Evolutionary conservation across 1,140 invertebrate species (phyloP), one percentile per base, ranked within the genome.

Genomic region (Nephotettix cincticeps): DNA sequence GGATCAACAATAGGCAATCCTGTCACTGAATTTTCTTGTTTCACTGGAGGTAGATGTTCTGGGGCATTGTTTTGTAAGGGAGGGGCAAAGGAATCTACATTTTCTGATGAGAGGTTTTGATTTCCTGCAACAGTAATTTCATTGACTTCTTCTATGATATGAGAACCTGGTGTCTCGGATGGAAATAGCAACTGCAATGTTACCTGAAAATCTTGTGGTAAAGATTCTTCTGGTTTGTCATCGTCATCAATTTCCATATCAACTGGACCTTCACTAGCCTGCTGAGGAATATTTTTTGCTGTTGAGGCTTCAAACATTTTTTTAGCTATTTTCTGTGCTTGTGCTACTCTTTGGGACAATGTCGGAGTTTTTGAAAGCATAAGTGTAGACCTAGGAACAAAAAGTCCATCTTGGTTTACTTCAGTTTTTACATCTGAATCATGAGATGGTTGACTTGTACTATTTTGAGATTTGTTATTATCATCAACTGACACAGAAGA

Each of bases 161-260:
- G 21, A 6, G 56, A 61, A 6, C 56, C 56, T 61, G 56, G 56
- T 27, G 25, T 61, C 23, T 61, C 77, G n/a, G 80, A 80, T 0
- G 89, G 89, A 72, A 90, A 91, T 68, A 91, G 90, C 6, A 91
- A 90, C 75, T 90, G 86, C 1, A 91, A 79, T 0, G 89, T 89
- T 54, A 89, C 89, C 74, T 90, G 89, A 56, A 91, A 81, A 80
- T 91, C 90, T 71, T 87, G 84, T 0, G 87, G 87, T 9, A 88
- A 73, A 3, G 81, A 70, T 61, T 70, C 73, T 70, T 68, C 54
- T 32, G 61, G 63, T 45, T 64, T 47, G 47, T 69, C 65, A 32
- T 84, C 82, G 71, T 84, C 81, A 19, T 84, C 83, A 17, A 84
- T 81, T 32, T 84, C 83, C 83, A 84, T 84, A 28, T 84, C 83